Evolutionary conservation across 2,888 invertebrate species (phyloP).

Genomic region (Meliscaeva auricollis): DNA sequence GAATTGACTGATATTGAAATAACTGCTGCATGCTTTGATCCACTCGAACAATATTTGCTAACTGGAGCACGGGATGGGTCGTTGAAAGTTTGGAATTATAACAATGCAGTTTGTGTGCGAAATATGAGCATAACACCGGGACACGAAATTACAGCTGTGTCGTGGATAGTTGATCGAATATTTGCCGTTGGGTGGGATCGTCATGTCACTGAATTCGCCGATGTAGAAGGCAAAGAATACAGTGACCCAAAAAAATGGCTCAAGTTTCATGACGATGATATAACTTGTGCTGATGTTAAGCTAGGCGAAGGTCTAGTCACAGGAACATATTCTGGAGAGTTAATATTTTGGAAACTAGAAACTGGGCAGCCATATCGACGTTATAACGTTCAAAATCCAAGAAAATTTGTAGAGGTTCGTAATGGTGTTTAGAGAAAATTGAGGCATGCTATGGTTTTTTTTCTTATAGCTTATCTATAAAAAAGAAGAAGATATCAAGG

Average conservation of each 20-base stretch:
- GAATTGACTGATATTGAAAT: slow-evolving; percentile 84
- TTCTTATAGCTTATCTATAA: slow-evolving; percentile 54
- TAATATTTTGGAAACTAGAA: slow-evolving; percentile 92
- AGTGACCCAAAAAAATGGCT: slow-evolving; percentile 89
- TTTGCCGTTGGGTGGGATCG: slow-evolving; percentile 92
- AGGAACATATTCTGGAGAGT: slow-evolving; percentile 90
- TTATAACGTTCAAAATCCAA: slow-evolving; percentile 82
- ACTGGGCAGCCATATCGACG: slow-evolving; percentile 90
- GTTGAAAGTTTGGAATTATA: slow-evolving; percentile 93
- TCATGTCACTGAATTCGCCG: slow-evolving; percentile 88
- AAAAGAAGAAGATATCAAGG: slow-evolving; percentile 44
- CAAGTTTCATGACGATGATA: slow-evolving; percentile 89
- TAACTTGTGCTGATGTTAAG: slow-evolving; percentile 88
- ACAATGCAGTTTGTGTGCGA: slow-evolving; percentile 90
- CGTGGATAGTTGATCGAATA: slow-evolving; percentile 88
- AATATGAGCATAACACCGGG: slow-evolving; percentile 88
- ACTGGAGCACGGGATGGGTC: slow-evolving; percentile 92
- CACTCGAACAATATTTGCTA: slow-evolving; percentile 88
- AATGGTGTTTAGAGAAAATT: not conserved
- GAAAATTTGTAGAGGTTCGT: slow-evolving; percentile 80
- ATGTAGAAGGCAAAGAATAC: slow-evolving; percentile 85
- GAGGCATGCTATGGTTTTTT: too few species aligned
- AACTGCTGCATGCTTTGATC: slow-evolving; percentile 86
- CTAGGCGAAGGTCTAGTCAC: slow-evolving; percentile 90
- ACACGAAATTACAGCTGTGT: slow-evolving; percentile 86